Conservation (phyloP, 2,113 vertebrate species). For the Rhinogobius similis region DNA sequence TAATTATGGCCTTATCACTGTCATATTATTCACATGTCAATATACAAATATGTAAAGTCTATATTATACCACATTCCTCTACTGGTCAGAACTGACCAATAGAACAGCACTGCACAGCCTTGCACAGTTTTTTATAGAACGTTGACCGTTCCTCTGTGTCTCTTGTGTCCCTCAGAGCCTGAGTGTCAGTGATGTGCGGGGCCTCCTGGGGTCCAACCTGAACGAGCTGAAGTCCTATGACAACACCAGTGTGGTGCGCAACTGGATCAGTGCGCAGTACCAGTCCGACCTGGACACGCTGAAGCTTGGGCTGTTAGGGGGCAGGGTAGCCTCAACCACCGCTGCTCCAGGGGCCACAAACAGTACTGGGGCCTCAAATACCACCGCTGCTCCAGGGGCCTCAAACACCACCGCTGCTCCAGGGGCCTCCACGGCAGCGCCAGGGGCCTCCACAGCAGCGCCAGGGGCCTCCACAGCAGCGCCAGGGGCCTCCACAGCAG, state of each 20-base stretch:
- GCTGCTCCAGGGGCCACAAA: neutral
- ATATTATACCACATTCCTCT: too few species aligned
- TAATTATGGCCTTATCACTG: too few species aligned
- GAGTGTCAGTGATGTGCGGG: constrained; percentile 53
- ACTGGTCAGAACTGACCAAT: too few species aligned
- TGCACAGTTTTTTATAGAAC: too few species aligned
- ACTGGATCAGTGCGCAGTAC: constrained; percentile 42
- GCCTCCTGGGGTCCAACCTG: constrained; percentile 65
- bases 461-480: too few species aligned
- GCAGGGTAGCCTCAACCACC: neutral
- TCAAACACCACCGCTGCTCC: neutral
- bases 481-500: neutral
- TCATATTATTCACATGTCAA: neutral
- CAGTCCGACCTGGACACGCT: constrained; percentile 44
- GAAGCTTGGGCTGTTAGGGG: constrained; percentile 45
- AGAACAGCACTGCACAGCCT: too few species aligned
- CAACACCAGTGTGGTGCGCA: constrained; percentile 37
- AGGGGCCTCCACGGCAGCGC: neutral
- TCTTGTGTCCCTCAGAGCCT: constrained; percentile 46
- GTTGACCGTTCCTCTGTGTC: too few species aligned
- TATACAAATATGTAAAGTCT: too few species aligned
- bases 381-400: neutral
- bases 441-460: too few species aligned
- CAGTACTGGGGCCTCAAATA: neutral
- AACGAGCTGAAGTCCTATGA: constrained; percentile 57